Evolutionary conservation across 2,113 vertebrate genomes (phyloP).

Genomic region (Okapia johnstoni): DNA sequence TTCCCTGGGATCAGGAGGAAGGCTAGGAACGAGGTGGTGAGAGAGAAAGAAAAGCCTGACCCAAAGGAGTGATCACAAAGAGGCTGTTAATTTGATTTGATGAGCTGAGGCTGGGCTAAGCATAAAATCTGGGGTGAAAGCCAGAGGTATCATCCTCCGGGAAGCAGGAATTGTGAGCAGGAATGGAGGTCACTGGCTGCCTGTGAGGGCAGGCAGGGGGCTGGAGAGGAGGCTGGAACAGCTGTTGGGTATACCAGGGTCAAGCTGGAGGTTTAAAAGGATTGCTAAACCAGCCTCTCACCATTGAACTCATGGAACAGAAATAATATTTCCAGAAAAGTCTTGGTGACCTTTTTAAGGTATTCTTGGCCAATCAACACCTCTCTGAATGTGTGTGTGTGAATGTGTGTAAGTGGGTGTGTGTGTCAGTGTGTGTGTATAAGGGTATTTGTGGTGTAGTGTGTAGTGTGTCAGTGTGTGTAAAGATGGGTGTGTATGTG

Average conservation of each 20-base stretch:
- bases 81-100: neutral
- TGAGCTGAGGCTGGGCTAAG: neutral
- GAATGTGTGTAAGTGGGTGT: neutral
- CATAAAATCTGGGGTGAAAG: neutral
- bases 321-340: neutral
- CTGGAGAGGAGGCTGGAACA: neutral
- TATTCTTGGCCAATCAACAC: neutral
- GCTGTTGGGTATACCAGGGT: neutral
- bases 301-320: neutral
- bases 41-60: neutral
- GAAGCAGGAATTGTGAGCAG: neutral
- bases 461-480: neutral
- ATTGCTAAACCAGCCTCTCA: neutral
- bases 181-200: neutral
- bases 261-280: neutral
- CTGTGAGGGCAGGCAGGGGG: neutral
- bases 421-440: neutral
- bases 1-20: neutral
- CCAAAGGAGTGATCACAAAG: neutral
- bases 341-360: neutral
- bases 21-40: neutral
- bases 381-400: neutral
- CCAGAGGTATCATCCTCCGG: neutral
- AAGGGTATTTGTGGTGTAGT: neutral
- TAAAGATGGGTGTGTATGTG: neutral